A percentile compares a stretch with the other conserved stretches of the same genome.
Evolutionary conservation across 2,888 invertebrate species (phyloP).

Genomic region (Sarcophaga variegata): DNA sequence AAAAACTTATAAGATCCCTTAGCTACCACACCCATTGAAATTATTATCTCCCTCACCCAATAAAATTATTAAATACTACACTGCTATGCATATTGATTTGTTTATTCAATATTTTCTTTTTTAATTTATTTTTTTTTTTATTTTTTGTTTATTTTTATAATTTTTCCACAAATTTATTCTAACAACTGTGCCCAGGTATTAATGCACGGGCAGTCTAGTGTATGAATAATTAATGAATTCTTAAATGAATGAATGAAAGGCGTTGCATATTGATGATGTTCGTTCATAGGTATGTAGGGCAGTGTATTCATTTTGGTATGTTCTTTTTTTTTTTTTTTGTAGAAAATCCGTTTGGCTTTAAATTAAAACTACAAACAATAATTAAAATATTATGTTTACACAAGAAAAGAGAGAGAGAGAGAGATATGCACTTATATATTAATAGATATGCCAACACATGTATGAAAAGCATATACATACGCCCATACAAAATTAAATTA

Average conservation of each 20-base stretch:
- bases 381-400: conserved; percentile 52
- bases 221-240: background rate
- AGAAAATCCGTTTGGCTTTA: background rate
- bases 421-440: background rate
- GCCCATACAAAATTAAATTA: background rate
- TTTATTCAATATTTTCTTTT: conserved; percentile 32
- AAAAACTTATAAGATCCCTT: too few species aligned
- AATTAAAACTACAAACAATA: conserved; percentile 51
- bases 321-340: background rate
- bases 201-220: background rate
- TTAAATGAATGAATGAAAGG: background rate
- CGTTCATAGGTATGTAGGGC: background rate
- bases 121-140: background rate
- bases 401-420: too few species aligned
- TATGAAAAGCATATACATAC: background rate
- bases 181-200: background rate
- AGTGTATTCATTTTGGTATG: background rate
- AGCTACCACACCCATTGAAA: background rate
- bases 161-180: conserved; percentile 3
- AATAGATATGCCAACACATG: background rate
- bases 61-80: background rate
- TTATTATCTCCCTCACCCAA: background rate
- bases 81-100: background rate
- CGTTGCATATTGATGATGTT: background rate
- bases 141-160: background rate